Evolutionary conservation across 2,113 vertebrate species (phyloP).

Genomic region (Sterna hirundo): DNA sequence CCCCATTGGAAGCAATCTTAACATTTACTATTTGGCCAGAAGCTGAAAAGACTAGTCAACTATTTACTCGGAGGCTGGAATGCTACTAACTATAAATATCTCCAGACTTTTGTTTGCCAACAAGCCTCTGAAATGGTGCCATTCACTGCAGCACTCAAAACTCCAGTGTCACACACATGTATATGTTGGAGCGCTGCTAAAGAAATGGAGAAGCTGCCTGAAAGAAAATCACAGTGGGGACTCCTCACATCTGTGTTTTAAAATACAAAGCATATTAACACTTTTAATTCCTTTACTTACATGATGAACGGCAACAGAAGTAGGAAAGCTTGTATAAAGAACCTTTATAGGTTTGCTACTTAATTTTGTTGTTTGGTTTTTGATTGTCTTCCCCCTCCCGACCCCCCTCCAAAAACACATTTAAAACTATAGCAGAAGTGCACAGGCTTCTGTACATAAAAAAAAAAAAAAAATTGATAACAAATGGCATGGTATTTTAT

Average conservation of each 20-base stretch:
- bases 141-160: not conserved
- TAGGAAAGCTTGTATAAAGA: not conserved
- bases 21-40: not conserved
- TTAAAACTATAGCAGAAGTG: not conserved
- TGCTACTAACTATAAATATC: constrained; percentile 9
- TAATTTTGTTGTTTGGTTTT: not conserved
- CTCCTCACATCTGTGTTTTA: not conserved
- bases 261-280: not conserved
- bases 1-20: not conserved
- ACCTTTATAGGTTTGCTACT: not conserved
- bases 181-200: not conserved
- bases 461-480: not conserved
- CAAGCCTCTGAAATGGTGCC: not conserved
- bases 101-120: not conserved
- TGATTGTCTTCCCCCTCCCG: no score
- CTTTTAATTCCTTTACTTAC: not conserved
- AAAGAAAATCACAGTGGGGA: not conserved
- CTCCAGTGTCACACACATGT: not conserved
- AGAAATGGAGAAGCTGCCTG: not conserved
- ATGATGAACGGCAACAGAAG: not conserved
- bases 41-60: not conserved
- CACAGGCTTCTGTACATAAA: not conserved
- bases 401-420: not conserved
- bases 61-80: not conserved
- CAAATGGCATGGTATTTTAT: not conserved